Conservation (phyloP, 2,113 vertebrate species). For the Brachionichthys hirsutus region DNA sequence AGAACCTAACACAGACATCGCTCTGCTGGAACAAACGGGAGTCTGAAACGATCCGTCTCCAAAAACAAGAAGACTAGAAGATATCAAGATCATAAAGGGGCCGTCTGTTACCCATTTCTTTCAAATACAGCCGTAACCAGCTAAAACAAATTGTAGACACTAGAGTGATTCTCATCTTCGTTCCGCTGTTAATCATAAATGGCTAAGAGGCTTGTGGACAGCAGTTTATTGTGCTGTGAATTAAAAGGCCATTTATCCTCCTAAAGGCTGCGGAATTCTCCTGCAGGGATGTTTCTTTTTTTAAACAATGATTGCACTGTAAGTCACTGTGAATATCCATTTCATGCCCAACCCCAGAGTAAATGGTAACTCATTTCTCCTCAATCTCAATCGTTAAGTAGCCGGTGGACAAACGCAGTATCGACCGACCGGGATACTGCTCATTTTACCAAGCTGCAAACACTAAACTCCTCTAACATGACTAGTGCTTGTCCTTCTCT, state of each 20-base stretch:
- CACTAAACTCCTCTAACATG: constrained; percentile 40
- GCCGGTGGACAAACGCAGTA: neutral
- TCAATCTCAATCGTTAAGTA: neutral
- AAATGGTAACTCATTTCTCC: neutral
- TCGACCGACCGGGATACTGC: neutral
- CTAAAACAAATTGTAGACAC: too few species aligned
- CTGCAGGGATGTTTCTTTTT: neutral
- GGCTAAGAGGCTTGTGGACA: too few species aligned
- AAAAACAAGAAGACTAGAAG: too few species aligned
- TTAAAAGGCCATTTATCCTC: neutral
- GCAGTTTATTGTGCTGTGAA: neutral
- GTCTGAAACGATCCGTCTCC: too few species aligned
- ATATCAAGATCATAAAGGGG: too few species aligned
- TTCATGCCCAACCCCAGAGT: neutral
- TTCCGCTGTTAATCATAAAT: too few species aligned
- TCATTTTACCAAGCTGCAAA: constrained; percentile 13
- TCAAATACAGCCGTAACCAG: too few species aligned
- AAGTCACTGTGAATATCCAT: neutral
- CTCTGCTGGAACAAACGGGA: too few species aligned
- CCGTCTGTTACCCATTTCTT: too few species aligned
- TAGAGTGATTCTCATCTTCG: too few species aligned
- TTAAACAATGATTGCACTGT: neutral
- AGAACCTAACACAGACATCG: too few species aligned
- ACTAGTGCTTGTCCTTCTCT: constrained; percentile 25
- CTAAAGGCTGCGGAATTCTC: neutral